phyloP scores from a whole-genome alignment of 2,888 invertebrate species.

The Physocephala rufipes region DNA sequence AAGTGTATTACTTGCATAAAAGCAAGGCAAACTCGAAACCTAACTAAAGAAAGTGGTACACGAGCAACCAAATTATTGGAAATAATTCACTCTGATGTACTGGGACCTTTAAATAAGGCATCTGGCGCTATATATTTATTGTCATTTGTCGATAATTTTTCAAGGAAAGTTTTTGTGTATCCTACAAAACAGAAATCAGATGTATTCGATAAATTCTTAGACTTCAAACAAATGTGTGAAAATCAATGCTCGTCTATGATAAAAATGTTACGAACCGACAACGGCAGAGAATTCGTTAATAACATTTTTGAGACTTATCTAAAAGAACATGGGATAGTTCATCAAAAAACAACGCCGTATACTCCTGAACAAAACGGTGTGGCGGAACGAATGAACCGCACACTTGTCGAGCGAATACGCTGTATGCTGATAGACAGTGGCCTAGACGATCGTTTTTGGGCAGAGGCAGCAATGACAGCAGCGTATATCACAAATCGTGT shows the following conservation, averaged over 20 bases:
- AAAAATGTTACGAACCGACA: constrained; percentile 2
- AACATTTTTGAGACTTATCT: constrained; percentile 30
- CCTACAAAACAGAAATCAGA: neutral
- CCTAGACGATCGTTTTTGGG: constrained; percentile 32
- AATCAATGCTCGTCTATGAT: constrained; percentile 23
- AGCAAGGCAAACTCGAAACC: constrained; percentile 19
- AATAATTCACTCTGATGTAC: constrained; percentile 2
- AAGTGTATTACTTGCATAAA: constrained; percentile 9
- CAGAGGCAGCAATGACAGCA: constrained; percentile 34
- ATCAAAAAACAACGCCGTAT: constrained; percentile 35
- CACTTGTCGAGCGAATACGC: constrained; percentile 26
- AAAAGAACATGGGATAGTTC: neutral
- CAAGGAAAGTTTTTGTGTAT: constrained; percentile 11
- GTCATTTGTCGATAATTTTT: constrained; percentile 27
- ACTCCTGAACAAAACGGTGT: constrained; percentile 35
- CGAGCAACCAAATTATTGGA: constrained; percentile 15
- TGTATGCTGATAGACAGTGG: constrained; percentile 28
- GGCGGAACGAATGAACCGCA: constrained; percentile 34
- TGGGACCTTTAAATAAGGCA: constrained; percentile 41
- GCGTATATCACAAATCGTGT: constrained; percentile 33
- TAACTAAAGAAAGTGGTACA: neutral
- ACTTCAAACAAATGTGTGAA: constrained; percentile 33
- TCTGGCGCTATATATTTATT: constrained; percentile 42
- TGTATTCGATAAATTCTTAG: neutral
- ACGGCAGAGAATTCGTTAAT: constrained; percentile 19